phyloP scores from a whole-genome alignment of 2,888 invertebrate genomes.

The Drosophila nr. perissopoda region DNA sequence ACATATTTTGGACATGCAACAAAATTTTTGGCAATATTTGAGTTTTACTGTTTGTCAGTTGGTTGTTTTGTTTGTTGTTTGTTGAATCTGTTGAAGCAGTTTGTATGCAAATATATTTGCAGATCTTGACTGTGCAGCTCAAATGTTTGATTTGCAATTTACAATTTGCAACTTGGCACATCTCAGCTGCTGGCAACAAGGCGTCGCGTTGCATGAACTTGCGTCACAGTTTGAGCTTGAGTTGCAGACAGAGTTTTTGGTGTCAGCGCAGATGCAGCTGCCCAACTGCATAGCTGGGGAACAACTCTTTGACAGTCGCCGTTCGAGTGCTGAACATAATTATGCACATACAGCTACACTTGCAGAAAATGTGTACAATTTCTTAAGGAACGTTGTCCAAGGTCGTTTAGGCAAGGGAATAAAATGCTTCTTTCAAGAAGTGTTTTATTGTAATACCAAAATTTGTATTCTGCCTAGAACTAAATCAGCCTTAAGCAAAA shows the following conservation, averaged over 20 bases:
- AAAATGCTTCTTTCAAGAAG: not conserved
- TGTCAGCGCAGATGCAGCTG: conserved; percentile 53
- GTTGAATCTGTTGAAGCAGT: conserved; percentile 4
- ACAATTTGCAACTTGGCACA: conserved; percentile 54
- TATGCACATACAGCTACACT: conserved; percentile 54
- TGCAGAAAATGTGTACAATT: not conserved
- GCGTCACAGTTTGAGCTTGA: conserved; percentile 14
- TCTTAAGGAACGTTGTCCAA: too few relatives aligned
- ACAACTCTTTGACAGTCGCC: conserved; percentile 55
- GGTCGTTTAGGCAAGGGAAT: not conserved
- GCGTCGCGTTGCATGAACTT: conserved; percentile 40
- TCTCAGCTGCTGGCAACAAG: conserved; percentile 22
- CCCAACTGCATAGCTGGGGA: conserved; percentile 11
- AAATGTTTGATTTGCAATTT: conserved; percentile 61
- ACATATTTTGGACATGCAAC: conserved; percentile 12
- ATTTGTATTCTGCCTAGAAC: not conserved
- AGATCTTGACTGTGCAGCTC: conserved; percentile 3
- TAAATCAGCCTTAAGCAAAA: not conserved
- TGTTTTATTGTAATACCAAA: not conserved
- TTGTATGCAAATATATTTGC: conserved; percentile 24
- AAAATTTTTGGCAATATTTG: not conserved
- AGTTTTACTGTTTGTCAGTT: conserved; percentile 22
- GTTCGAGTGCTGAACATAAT: conserved; percentile 60
- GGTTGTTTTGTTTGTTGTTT: not conserved
- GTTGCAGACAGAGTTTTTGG: conserved; percentile 26